Percentiles rank a stretch among this genome's conserved stretches.
phyloP scores from a whole-genome alignment of 2,113 vertebrate genomes.

The Pelusios castaneus region DNA sequence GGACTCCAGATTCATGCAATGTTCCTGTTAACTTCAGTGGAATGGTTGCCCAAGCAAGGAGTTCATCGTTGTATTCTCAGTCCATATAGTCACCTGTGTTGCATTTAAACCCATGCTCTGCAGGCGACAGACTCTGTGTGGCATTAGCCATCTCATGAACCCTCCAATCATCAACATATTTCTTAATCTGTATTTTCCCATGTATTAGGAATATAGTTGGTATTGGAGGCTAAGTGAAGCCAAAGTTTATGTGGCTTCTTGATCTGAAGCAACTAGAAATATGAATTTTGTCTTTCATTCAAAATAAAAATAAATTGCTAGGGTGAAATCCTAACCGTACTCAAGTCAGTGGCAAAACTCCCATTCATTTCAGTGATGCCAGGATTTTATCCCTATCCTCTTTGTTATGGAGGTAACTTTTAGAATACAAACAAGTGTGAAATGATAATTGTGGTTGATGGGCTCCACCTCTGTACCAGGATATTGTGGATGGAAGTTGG shows the following conservation, averaged over 20 bases:
- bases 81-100: background rate
- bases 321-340: background rate
- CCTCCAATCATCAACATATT: background rate
- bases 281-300: background rate
- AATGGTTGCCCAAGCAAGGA: background rate
- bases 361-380: background rate
- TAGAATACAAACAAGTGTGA: background rate
- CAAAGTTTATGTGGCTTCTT: background rate
- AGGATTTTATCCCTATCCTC: fast-evolving
- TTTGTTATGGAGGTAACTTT: background rate
- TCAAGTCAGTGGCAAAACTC: background rate
- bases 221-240: background rate
- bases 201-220: background rate
- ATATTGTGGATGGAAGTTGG: background rate
- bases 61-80: background rate
- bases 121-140: background rate
- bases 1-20: background rate
- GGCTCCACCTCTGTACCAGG: background rate
- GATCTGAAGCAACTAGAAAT: background rate
- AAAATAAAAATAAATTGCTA: background rate
- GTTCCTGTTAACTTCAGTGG: background rate
- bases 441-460: background rate
- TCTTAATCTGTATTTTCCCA: background rate
- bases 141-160: background rate
- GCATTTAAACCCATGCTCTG: background rate